A percentile compares a stretch with the other conserved stretches of the same genome.
These are phyloP conservation scores for Lindbergichthys nudifrons DNA, from an alignment of 2,797 vertebrate species.

Conservation along the genomic window DNA sequence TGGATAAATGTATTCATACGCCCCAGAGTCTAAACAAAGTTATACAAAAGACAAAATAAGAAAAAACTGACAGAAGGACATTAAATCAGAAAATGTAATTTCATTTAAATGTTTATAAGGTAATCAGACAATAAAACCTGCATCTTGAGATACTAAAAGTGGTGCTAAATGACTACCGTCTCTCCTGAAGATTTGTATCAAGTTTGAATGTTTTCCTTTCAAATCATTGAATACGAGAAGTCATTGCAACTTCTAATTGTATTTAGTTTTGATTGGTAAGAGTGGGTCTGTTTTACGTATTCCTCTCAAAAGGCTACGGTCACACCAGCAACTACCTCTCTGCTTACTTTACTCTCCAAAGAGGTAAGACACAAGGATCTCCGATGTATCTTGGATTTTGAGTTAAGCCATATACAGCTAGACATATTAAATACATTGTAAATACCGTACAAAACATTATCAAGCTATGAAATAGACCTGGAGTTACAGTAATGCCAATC, in stretches of 20 bases:
- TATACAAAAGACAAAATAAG: too few species aligned
- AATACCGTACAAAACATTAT: too few species aligned
- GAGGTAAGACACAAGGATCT: too few species aligned
- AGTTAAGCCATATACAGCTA: background rate
- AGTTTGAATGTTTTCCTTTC: background rate
- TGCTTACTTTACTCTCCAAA: too few species aligned
- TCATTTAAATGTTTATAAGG: background rate
- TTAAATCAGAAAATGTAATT: background rate
- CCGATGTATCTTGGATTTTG: too few species aligned
- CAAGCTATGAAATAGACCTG: too few species aligned
- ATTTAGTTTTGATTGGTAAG: too few species aligned
- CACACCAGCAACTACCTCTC: too few species aligned
- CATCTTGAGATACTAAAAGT: background rate
- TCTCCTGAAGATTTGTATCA: background rate
- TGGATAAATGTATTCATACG: background rate
- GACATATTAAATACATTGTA: too few species aligned
- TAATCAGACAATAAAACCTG: background rate
- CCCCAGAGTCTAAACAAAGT: background rate
- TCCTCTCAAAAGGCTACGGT: too few species aligned
- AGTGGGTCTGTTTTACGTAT: too few species aligned
- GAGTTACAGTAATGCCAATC: too few species aligned
- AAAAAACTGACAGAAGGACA: background rate
- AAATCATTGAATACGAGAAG: background rate
- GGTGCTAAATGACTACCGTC: background rate
- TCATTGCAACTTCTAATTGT: background rate